Evolutionary conservation across 2,113 vertebrate genomes (phyloP), one percentile per base, ranked within the genome.

Genomic region (Brevimyrus niger): DNA sequence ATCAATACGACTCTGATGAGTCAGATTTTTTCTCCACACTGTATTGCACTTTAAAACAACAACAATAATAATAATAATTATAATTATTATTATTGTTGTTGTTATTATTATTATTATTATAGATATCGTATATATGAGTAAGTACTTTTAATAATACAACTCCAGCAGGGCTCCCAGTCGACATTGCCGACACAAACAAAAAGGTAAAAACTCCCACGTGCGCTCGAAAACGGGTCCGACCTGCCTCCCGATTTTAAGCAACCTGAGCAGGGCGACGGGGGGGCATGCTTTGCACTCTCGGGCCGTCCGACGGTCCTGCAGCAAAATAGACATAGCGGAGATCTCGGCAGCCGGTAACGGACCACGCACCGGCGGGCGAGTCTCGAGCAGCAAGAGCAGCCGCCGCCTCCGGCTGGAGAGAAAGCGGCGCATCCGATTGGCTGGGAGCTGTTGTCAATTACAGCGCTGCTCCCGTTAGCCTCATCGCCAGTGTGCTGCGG

Each of bases 401-500:
- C 35, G 13, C 31, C 73, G 35, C 35, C 73, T 42, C 73, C 35
- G 17, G 73, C 4, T 35, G 73, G 31, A 6, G 73, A 80, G 73
- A 13, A 15, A 80, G 73, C 73, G 15, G 4, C 73, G 35, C 73
- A 13, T 42, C 73, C 38, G 0, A 95, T 95, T 94, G 94, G 95
- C 82, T 86, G 82, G 0, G 3, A 0, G 2, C 7, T 65, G 47
- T 3, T 88, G 42, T 88, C 46, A 86, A 38, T 87, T 90, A 90
- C 35, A 91, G 91, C 88, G 3, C 86, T 46, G 8, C 90, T 35
- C 1, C 88, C 0, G 92, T 87, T 47, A 55, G 89, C 89, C 87
- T 91, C 91, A 92, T 91, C 90, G 92, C 93, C 93, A 92, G 92
- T 91, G 92, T 91, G 92, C 91, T 82, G 93, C 93, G 89, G 92